Conservation (phyloP, 2,797 vertebrate genomes). For the Sylvilagus floridanus region DNA sequence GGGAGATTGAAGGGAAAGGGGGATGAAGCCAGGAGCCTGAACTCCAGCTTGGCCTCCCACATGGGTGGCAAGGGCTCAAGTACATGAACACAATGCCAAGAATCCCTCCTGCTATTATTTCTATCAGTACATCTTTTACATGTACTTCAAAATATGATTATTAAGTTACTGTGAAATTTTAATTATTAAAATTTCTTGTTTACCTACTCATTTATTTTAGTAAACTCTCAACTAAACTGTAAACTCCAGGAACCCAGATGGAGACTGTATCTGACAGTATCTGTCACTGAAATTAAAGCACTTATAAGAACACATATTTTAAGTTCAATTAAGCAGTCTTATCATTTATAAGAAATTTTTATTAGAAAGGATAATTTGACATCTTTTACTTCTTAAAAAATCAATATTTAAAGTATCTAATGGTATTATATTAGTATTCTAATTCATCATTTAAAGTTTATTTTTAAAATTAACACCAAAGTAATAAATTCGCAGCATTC, state of each 20-base stretch:
- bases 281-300: slow-evolving; percentile 37
- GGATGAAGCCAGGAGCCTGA: too few relatives aligned
- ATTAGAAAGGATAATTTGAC: slow-evolving; percentile 45
- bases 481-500: slow-evolving; percentile 37
- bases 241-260: neutral
- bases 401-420: slow-evolving; percentile 24
- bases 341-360: neutral
- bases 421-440: slow-evolving; percentile 54
- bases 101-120: neutral
- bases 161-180: slow-evolving; percentile 23
- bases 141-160: slow-evolving; percentile 41
- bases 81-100: too few relatives aligned
- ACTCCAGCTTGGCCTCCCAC: too few relatives aligned
- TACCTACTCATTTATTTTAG: slow-evolving; percentile 7
- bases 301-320: slow-evolving; percentile 5
- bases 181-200: slow-evolving; percentile 42
- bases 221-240: slow-evolving; percentile 13
- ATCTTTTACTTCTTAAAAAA: slow-evolving; percentile 18
- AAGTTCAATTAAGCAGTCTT: slow-evolving; percentile 20
- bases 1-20: too few relatives aligned
- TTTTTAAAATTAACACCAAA: slow-evolving; percentile 46
- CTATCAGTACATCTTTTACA: slow-evolving; percentile 23
- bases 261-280: neutral
- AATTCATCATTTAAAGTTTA: slow-evolving; percentile 21
- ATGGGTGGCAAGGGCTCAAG: too few relatives aligned